Evolutionary conservation across 2,113 vertebrate species (phyloP).

Genomic region (Sprattus sprattus): DNA sequence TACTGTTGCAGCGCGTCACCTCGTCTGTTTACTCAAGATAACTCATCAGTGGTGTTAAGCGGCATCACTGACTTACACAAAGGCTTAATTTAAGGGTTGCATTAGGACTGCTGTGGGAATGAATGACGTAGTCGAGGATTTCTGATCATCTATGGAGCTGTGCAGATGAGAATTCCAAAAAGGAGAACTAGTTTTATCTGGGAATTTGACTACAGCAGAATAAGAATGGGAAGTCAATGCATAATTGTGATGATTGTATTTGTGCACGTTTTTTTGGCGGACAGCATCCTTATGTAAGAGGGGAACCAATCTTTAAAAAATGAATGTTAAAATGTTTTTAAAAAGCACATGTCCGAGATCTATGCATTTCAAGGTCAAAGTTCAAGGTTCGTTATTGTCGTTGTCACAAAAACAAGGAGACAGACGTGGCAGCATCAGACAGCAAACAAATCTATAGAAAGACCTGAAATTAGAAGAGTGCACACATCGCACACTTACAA

Average conservation of each 20-base stretch:
- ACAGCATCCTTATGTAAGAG: no score
- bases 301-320: no score
- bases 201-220: background rate
- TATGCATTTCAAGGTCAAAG: background rate
- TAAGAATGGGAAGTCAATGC: background rate
- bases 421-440: no score
- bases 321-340: no score
- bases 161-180: background rate
- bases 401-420: no score
- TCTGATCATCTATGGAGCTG: background rate
- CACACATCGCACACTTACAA: background rate
- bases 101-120: background rate
- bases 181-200: background rate
- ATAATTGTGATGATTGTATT: background rate
- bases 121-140: background rate
- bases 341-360: no score
- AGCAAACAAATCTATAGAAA: background rate
- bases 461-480: background rate
- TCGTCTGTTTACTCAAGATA: background rate
- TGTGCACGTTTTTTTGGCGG: background rate
- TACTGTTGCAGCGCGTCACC: background rate
- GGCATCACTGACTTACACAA: background rate
- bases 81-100: background rate
- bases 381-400: no score
- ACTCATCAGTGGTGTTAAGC: constrained; percentile 4